Conservation (phyloP, 2,888 invertebrate genomes). For the Emesis russula region DNA sequence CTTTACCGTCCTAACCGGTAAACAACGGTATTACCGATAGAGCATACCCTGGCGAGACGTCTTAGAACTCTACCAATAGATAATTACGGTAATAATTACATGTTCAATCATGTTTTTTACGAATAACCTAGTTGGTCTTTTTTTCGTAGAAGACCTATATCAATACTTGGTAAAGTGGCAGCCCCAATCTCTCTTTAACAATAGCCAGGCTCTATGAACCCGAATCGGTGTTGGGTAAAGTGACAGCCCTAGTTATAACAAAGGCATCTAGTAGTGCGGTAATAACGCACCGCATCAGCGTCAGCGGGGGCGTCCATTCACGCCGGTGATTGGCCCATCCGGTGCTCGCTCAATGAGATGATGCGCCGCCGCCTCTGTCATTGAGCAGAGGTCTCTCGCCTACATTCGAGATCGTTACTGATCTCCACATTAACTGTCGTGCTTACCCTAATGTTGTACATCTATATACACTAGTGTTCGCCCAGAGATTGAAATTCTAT, state of each 20-base stretch:
- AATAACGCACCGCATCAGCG: constrained; percentile 92
- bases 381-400: constrained; percentile 95
- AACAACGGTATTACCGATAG: too few relatives aligned
- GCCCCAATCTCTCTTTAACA: too few relatives aligned
- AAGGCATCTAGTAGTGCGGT: constrained; percentile 94
- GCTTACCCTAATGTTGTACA: not conserved
- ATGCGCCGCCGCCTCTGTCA: constrained; percentile 95
- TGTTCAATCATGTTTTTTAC: too few relatives aligned
- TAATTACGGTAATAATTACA: too few relatives aligned
- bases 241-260: constrained; percentile 91
- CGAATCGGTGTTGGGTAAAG: not conserved
- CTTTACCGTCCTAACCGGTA: too few relatives aligned
- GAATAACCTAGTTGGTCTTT: too few relatives aligned
- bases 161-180: too few relatives aligned
- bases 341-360: constrained; percentile 96
- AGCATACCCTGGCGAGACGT: too few relatives aligned
- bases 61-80: too few relatives aligned
- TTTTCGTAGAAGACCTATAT: too few relatives aligned
- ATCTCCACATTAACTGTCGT: constrained; percentile 79
- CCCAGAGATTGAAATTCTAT: too few relatives aligned
- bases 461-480: not conserved
- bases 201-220: too few relatives aligned
- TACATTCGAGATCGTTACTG: constrained; percentile 93
- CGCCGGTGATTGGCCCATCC: constrained; percentile 96
- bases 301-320: constrained; percentile 96